Evolutionary conservation across 64 coral and sea anemone genomes (phyloP).

Genomic region (Acropora tenuis): DNA sequence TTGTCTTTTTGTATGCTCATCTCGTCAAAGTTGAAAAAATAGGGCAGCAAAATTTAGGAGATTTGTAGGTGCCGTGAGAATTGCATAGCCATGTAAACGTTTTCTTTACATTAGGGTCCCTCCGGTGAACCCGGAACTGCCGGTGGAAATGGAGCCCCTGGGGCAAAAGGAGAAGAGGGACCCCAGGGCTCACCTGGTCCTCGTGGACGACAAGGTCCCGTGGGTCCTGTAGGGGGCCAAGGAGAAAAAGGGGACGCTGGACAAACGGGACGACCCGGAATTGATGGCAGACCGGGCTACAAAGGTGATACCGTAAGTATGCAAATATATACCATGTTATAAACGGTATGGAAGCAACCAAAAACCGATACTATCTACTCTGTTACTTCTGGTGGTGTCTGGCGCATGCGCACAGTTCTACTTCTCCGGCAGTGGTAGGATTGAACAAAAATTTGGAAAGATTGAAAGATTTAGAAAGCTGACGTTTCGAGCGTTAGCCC

Average conservation of each 20-base stretch:
- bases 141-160: not conserved
- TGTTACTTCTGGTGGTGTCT: too few relatives aligned
- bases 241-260: slow-evolving; percentile 21
- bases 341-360: too few relatives aligned
- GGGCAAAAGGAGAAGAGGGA: not conserved
- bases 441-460: too few relatives aligned
- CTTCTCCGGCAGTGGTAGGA: too few relatives aligned
- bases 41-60: too few relatives aligned
- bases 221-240: not conserved
- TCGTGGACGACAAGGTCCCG: not conserved
- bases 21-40: too few relatives aligned
- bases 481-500: too few relatives aligned
- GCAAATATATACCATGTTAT: not conserved
- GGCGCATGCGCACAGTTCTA: too few relatives aligned
- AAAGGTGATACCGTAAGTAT: slow-evolving; percentile 32
- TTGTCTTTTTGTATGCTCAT: too few relatives aligned
- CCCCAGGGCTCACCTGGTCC: not conserved
- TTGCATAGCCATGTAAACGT: not conserved
- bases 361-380: too few relatives aligned
- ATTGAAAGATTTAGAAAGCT: too few relatives aligned
- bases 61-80: too few relatives aligned
- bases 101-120: not conserved
- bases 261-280: not conserved
- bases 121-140: not conserved
- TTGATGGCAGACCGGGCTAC: slow-evolving; percentile 5